Conservation (phyloP, 92 coral and sea anemone species). For the Epizoanthus scotinus region DNA sequence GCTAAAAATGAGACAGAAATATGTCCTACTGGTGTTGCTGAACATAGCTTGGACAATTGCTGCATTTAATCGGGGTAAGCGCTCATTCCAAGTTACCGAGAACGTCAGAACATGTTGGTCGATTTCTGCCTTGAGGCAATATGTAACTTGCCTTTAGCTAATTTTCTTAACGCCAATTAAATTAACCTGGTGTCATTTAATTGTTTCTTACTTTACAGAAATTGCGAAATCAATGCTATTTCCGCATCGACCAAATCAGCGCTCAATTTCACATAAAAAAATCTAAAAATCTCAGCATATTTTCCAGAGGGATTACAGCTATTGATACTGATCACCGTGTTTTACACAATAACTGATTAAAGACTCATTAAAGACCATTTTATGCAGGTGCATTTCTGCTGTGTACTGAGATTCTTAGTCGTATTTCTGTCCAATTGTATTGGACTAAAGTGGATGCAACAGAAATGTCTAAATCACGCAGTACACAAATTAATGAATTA, state of each 20-base stretch:
- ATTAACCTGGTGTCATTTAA: background rate
- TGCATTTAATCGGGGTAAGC: conserved; percentile 24
- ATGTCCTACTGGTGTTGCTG: conserved; percentile 2
- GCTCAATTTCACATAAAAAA: too few species aligned
- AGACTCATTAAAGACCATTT: too few species aligned
- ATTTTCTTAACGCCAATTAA: background rate
- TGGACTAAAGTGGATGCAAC: too few species aligned
- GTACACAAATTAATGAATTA: too few species aligned
- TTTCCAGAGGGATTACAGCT: too few species aligned
- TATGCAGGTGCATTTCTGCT: too few species aligned
- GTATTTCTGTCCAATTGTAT: too few species aligned
- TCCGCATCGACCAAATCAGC: too few species aligned
- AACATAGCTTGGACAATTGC: conserved; percentile 11
- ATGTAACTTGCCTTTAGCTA: background rate
- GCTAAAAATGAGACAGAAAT: conserved; percentile 13
- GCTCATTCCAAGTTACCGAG: conserved; percentile 9
- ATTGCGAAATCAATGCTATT: background rate
- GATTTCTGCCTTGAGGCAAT: background rate
- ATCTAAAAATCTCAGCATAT: background rate
- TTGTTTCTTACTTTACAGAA: background rate
- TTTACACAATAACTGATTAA: too few species aligned
- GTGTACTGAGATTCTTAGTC: too few species aligned
- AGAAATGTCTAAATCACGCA: too few species aligned
- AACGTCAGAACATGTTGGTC: background rate
- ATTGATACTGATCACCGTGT: too few species aligned